Evolutionary conservation across 1,140 invertebrate genomes (phyloP).

Genomic region (Lucilia sericata): DNA sequence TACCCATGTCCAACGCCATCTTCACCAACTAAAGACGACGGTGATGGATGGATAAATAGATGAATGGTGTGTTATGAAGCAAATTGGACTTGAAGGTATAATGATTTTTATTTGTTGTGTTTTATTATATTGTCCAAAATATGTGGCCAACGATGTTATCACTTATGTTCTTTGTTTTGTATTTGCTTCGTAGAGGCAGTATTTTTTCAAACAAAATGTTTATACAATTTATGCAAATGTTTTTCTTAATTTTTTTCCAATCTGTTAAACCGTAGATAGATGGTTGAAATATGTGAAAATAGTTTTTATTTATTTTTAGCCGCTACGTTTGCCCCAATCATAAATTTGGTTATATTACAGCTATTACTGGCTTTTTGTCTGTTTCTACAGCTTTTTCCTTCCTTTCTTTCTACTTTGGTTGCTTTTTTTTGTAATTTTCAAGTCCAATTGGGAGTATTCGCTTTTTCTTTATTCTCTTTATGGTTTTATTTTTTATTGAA

Average conservation of each 20-base stretch:
- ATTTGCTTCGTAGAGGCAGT: not conserved
- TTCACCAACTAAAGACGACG: constrained; percentile 24
- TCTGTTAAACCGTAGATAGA: not conserved
- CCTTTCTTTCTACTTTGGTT: constrained; percentile 28
- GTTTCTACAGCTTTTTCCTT: constrained; percentile 35
- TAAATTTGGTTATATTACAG: constrained; percentile 17
- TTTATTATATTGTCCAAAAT: no score
- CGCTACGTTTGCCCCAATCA: not conserved
- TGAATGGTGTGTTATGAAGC: not conserved
- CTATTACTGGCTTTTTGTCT: constrained; percentile 37
- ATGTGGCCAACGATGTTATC: no score
- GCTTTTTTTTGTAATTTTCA: constrained; percentile 43
- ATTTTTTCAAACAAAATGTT: not conserved
- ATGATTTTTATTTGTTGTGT: not conserved
- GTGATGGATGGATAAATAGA: not conserved
- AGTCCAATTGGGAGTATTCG: constrained; percentile 48
- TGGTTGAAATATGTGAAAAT: not conserved
- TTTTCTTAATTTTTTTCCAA: not conserved
- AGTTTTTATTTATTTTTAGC: constrained; percentile 30
- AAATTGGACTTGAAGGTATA: not conserved
- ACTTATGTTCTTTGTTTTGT: no score
- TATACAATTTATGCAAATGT: not conserved
- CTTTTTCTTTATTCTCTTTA: constrained; percentile 39
- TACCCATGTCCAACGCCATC: constrained; percentile 64
- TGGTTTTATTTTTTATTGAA: constrained; percentile 34